Conservation (phyloP, 2,797 vertebrate genomes). For the Lindbergichthys nudifrons region DNA sequence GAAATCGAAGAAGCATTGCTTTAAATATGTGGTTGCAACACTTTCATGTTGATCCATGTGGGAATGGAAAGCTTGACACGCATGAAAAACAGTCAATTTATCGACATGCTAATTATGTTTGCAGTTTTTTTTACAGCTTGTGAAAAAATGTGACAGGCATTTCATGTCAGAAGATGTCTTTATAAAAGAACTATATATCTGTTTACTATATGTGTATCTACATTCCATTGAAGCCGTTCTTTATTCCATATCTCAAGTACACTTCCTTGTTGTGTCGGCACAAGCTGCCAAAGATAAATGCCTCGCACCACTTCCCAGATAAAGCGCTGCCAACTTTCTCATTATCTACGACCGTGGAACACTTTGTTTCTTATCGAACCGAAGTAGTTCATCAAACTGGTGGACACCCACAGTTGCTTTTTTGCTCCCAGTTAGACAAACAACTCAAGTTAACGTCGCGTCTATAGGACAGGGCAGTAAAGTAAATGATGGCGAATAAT, state of each 20-base stretch:
- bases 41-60: too few species aligned
- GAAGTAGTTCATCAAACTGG: slow-evolving; percentile 47
- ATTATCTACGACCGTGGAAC: slow-evolving; percentile 42
- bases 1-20: too few species aligned
- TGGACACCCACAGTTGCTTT: slow-evolving; percentile 35
- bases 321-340: slow-evolving; percentile 39
- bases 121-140: too few species aligned
- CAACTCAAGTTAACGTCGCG: slow-evolving; percentile 52
- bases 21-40: too few species aligned
- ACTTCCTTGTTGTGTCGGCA: slow-evolving; percentile 19
- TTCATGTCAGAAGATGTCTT: not conserved
- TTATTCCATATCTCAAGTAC: not conserved
- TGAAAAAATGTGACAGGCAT: not conserved
- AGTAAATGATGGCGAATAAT: slow-evolving; percentile 73
- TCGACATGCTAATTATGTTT: too few species aligned
- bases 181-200: not conserved
- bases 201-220: slow-evolving; percentile 1
- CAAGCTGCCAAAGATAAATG: slow-evolving; percentile 33
- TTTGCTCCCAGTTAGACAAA: slow-evolving; percentile 61
- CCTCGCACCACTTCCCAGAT: slow-evolving; percentile 20
- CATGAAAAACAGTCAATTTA: too few species aligned
- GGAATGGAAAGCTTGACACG: too few species aligned
- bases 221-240: not conserved
- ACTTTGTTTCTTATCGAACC: slow-evolving; percentile 53
- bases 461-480: slow-evolving; percentile 44